Conservation (phyloP, 2,888 invertebrate genomes). For the Norana najaformis region DNA sequence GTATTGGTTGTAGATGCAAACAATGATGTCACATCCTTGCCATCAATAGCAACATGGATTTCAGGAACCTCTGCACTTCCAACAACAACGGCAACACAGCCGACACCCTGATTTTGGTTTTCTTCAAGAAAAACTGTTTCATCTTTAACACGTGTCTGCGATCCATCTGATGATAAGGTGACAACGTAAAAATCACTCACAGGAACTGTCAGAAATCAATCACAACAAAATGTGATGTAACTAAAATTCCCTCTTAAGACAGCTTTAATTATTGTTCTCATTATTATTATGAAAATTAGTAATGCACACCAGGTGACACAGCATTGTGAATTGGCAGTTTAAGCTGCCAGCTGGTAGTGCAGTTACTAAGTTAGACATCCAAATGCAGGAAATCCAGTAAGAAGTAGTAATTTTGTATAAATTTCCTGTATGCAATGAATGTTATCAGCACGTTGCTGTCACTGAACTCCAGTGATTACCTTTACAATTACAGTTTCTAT, state of each 20-base stretch:
- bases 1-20: background rate
- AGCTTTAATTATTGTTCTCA: too few species aligned
- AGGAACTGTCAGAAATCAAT: slow-evolving; percentile 25
- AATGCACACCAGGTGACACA: too few species aligned
- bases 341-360: too few species aligned
- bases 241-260: background rate
- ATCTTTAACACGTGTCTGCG: background rate
- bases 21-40: slow-evolving; percentile 9
- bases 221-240: background rate
- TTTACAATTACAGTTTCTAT: background rate
- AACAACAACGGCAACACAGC: slow-evolving; percentile 21
- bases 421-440: too few species aligned
- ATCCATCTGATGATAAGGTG: background rate
- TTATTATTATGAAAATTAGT: too few species aligned
- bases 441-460: background rate
- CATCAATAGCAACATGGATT: slow-evolving; percentile 23
- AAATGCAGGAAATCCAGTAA: background rate
- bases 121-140: slow-evolving; percentile 10
- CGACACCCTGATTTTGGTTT: slow-evolving; percentile 1
- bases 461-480: background rate
- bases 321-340: too few species aligned
- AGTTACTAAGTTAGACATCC: background rate
- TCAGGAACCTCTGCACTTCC: background rate
- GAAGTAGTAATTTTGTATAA: background rate
- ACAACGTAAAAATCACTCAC: slow-evolving; percentile 28